Evolutionary conservation across 2,888 invertebrate genomes (phyloP), one percentile per base, ranked within the genome.

Genomic region (Trichacis sp.): DNA sequence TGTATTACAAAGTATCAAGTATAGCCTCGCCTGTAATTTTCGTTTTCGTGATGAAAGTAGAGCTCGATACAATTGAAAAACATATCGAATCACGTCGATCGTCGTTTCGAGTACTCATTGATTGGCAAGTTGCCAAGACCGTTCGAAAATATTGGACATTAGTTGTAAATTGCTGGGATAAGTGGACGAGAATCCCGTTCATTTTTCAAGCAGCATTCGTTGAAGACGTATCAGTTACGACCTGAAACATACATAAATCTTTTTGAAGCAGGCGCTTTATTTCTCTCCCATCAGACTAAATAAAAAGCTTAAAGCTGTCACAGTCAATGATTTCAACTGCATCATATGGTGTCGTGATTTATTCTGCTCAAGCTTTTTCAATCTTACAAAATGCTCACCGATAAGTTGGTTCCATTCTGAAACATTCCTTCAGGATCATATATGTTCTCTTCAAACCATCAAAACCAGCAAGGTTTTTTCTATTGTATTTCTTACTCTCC

Each of bases 71-170:
- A 24, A 24, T 24, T 5, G 24, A 24, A 24, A 3, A 24, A 24
- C 24, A 24, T 24, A 5, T 24, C 24, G 24, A 8, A 24, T 24
- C 8, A 8, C 24, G 24, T 57, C 61, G 45, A 20, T 50, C 38
- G 15, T 57, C 38, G 52, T n/a, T 55, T 57, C 24, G 53, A 54
- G 50, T 54, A 43, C 42, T 61, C 57, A 65, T 65, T 61, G 65
- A 57, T 57, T 65, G 65, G 60, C 55, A 6, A 11, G 9, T 8
- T 15, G 60, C 65, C 65, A 65, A 50, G 40, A 46, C 49, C 57
- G 42, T 3, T 24, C 40, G 40, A 33, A 50, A 57, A 64, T 50
- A 18, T 24, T 24, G 4, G 24, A 24, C 24, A n/a, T n/a, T n/a
- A 24, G 24, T 24, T 8, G 8, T 24, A 24, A 24, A 24, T 24